These are phyloP conservation scores for Ctena decussata DNA, from an alignment of 2,888 invertebrate species.

Conservation along the genomic window DNA sequence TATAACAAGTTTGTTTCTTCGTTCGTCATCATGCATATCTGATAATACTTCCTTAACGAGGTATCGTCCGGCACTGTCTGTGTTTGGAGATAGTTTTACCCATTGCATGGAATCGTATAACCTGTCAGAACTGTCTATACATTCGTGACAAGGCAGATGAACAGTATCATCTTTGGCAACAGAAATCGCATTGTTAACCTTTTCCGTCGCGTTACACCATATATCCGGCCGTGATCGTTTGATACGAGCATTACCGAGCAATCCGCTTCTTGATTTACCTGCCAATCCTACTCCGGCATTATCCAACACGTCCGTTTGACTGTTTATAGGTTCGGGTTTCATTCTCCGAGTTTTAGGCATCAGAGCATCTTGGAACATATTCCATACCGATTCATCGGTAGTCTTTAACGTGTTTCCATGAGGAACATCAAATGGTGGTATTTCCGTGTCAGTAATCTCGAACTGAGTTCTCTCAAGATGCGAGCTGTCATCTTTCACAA, in stretches of 20 bases:
- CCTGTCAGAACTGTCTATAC: not conserved
- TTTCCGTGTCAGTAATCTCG: constrained; percentile 42
- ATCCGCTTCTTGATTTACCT: not conserved
- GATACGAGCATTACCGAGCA: constrained; percentile 21
- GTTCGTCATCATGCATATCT: constrained; percentile 68
- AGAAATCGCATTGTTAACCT: constrained; percentile 26
- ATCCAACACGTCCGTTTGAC: not conserved
- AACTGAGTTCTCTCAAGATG: not conserved
- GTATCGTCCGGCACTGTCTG: constrained; percentile 28
- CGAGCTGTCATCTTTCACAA: not conserved
- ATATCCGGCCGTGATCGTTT: not conserved
- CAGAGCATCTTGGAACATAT: not conserved
- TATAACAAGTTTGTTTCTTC: constrained; percentile 57
- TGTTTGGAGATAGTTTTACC: constrained; percentile 52
- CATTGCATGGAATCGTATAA: constrained; percentile 52
- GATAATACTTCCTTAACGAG: constrained; percentile 61
- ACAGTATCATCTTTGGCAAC: constrained; percentile 55
- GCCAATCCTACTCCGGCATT: too few relatives aligned
- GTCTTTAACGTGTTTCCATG: not conserved
- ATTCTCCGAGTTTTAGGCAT: not conserved
- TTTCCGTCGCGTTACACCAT: not conserved
- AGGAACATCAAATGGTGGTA: constrained; percentile 42
- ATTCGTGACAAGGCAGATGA: constrained; percentile 61
- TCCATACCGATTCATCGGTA: not conserved
- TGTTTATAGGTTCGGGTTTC: not conserved